phyloP scores from a whole-genome alignment of 2,797 vertebrate genomes.

The Crocodylus rhombifer region DNA sequence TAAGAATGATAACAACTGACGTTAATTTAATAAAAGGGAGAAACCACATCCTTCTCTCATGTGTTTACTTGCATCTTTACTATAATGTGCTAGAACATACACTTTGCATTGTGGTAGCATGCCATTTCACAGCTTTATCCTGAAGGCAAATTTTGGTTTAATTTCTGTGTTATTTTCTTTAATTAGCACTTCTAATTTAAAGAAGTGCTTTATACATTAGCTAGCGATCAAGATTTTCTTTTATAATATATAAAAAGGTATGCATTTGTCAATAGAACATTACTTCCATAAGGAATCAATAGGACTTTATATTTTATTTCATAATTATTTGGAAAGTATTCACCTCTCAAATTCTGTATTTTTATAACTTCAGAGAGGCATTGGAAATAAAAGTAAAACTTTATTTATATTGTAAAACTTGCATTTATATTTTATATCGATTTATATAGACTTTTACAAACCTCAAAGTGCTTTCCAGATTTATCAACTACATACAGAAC shows the following conservation, averaged over 20 bases:
- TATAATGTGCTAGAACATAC: background rate
- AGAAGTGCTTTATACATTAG: background rate
- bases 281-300: background rate
- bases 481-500: background rate
- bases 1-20: background rate
- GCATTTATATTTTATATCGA: background rate
- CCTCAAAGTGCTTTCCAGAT: background rate
- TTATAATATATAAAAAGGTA: background rate
- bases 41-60: background rate
- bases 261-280: background rate
- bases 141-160: background rate
- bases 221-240: background rate
- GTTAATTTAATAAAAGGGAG: background rate
- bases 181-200: background rate
- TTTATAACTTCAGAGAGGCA: background rate
- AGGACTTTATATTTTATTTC: background rate
- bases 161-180: background rate
- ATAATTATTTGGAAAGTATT: background rate
- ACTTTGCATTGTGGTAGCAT: background rate
- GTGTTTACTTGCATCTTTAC: background rate
- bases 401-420: background rate
- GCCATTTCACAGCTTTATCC: accelerated
- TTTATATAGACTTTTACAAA: background rate
- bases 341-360: background rate
- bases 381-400: background rate